A percentile compares a stretch with the other conserved stretches of the same genome.
Conservation (phyloP, 2,797 vertebrate genomes). For the Melanotaenia trifasciata region DNA sequence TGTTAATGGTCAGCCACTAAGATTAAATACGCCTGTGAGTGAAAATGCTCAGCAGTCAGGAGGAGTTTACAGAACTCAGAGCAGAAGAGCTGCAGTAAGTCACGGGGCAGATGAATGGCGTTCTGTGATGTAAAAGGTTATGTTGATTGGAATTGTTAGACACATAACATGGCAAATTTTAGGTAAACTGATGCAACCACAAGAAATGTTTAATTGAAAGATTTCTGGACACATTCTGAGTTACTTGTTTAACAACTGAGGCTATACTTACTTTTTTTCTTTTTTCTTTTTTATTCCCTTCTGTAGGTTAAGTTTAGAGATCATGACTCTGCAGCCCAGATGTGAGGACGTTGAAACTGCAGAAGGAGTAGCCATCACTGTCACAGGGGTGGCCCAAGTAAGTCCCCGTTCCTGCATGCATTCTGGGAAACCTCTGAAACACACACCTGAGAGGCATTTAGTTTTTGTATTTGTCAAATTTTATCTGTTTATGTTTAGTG, state of each 20-base stretch:
- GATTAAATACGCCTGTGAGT: neutral
- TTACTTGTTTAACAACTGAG: neutral
- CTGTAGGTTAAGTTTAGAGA: constrained; percentile 95
- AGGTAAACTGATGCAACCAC: neutral
- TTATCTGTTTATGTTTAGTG: no score
- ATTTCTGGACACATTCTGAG: neutral
- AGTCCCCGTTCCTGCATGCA: constrained; percentile 17
- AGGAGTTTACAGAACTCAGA: neutral
- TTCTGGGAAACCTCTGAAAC: no score
- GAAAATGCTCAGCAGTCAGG: no score
- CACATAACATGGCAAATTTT: neutral
- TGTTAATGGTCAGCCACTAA: neutral
- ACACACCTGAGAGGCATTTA: no score
- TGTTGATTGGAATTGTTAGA: neutral
- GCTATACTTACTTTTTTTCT: neutral
- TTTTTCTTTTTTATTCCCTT: neutral
- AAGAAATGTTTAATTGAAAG: neutral
- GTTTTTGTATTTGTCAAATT: no score
- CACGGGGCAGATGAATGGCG: neutral
- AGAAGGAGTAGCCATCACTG: constrained; percentile 97
- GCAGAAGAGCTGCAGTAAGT: neutral
- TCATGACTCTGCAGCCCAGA: constrained; percentile 97
- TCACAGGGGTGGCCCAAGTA: constrained; percentile 98
- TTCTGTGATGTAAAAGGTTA: neutral
- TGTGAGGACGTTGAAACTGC: constrained; percentile 98